Percentiles rank a stretch among this genome's conserved stretches.
Evolutionary conservation across 1,140 invertebrate species (phyloP).

Genomic region (Acromyrmex charruanus): DNA sequence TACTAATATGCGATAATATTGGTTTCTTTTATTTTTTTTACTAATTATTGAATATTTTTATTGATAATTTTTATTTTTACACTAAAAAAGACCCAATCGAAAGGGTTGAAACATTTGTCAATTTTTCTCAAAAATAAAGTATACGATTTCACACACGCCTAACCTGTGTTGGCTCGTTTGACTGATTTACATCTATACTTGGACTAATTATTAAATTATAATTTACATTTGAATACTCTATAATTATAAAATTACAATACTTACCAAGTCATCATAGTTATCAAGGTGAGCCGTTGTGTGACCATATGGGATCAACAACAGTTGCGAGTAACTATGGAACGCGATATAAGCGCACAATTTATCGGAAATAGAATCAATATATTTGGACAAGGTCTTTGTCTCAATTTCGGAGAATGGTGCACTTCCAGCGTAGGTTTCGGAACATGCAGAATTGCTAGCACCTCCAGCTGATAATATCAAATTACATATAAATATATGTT

Average conservation of each 20-base stretch:
- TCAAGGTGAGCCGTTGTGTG: background rate
- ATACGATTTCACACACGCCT: too few species aligned
- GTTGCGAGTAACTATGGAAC: conserved; percentile 16
- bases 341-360: background rate
- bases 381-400: conserved; percentile 16
- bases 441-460: background rate
- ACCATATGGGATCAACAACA: background rate
- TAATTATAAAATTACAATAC: background rate
- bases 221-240: too few species aligned
- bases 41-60: too few species aligned
- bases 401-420: background rate
- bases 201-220: too few species aligned
- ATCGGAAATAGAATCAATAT: background rate
- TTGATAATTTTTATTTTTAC: too few species aligned
- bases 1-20: too few species aligned
- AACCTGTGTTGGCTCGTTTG: too few species aligned
- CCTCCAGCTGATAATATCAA: background rate
- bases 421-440: background rate
- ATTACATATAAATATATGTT: background rate
- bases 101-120: too few species aligned
- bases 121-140: too few species aligned
- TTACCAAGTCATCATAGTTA: background rate
- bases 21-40: too few species aligned
- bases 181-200: too few species aligned
- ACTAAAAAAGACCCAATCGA: too few species aligned